Conservation (phyloP, 2,113 vertebrate genomes). For the Trachemys scripta region DNA sequence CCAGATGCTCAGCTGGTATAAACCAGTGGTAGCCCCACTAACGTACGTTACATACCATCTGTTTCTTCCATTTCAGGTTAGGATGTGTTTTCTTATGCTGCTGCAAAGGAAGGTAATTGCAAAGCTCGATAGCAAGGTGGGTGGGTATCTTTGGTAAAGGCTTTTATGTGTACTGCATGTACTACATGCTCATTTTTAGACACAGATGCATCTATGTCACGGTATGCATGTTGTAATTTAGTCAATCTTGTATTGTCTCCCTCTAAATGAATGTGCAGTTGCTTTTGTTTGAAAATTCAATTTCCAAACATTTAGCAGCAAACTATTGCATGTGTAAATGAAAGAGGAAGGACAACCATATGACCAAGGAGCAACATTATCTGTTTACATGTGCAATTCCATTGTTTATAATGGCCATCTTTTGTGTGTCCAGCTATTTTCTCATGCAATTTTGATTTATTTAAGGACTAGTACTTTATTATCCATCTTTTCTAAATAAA, state of each 20-base stretch:
- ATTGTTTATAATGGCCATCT: not conserved
- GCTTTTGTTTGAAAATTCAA: not conserved
- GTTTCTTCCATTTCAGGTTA: not conserved
- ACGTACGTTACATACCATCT: not conserved
- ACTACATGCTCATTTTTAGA: not conserved
- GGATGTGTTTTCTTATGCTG: not conserved
- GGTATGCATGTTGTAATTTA: not conserved
- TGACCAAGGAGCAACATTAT: not conserved
- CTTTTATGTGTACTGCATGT: not conserved
- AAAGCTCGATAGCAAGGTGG: not conserved
- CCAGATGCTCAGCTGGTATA: not conserved
- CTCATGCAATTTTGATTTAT: not conserved
- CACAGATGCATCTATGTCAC: not conserved
- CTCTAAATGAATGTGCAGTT: not conserved
- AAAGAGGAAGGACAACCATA: not conserved
- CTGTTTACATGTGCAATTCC: not conserved
- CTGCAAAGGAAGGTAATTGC: not conserved
- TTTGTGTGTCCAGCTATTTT: not conserved
- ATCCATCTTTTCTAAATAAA: not conserved
- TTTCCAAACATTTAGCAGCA: not conserved
- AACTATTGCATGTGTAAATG: not conserved
- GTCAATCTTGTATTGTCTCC: not conserved
- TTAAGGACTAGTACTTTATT: not conserved
- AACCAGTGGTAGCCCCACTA: not conserved
- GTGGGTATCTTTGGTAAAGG: not conserved